Evolutionary conservation across 1,140 invertebrate genomes (phyloP), one percentile per base, ranked within the genome.

Genomic region (Aleiodes sp.): DNA sequence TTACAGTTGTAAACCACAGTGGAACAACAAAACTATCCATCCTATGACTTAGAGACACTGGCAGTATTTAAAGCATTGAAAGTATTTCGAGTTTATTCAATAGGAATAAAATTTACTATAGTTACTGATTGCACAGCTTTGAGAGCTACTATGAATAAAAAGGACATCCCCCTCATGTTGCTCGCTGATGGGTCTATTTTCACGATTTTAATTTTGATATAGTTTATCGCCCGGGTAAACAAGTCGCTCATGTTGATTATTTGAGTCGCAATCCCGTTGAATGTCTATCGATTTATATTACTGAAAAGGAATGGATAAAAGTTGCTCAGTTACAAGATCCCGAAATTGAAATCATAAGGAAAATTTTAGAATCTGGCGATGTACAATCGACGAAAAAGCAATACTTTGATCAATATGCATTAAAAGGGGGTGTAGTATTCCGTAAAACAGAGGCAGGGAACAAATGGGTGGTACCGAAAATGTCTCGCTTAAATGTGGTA

Each of bases 91-190:
- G 72, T 80, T 8, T 82, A 79, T 43, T 31, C 84, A 10, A 12
- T 83, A n/a, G 81, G 80, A 0, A 80, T 79, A n/a, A 52, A 60
- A 12, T 84, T 85, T 41, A 79, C 64, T 59, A 73, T 76, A 66
- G 79, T 81, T 21, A 84, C 66, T 1, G 84, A 76, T 77, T 85
- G 83, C 65, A 80, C 74, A 12, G 78, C 81, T 0, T 43, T 84
- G 6, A 81, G 82, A 35, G 71, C 77, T 72, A 78, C 61, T 71
- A 35, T 4, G 4, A 83, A 83, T 73, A 84, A 80, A 68, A 68
- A 65, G 46, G 80, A 84, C 65, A 37, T 84, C 4, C 70, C 21
- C 76, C 80, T 6, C 62, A 78, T 14, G 33, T 78, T 80, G 16
- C 10, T 68, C 78, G 69, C 4, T 85, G 84, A 83, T 81, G 81